A percentile compares a stretch with the other conserved stretches of the same genome.
Evolutionary conservation across 2,113 vertebrate species (phyloP).

Genomic region (Puntigrus tetrazona): DNA sequence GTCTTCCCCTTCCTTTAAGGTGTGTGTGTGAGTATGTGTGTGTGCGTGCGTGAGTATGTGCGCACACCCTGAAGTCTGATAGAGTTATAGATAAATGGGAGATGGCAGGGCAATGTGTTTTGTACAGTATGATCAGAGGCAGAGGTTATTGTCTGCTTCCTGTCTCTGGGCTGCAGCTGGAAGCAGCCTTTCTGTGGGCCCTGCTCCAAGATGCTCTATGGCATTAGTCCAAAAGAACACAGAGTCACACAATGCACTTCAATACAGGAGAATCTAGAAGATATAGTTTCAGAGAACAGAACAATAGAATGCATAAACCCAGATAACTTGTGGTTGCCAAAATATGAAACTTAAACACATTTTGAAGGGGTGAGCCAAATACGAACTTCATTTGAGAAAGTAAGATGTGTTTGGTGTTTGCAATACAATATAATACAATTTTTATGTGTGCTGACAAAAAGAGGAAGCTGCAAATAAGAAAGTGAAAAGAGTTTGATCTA

Average conservation of each 20-base stretch:
- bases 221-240: constrained; percentile 16
- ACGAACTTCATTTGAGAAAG: neutral
- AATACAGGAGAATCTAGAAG: neutral
- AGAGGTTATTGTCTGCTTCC: neutral
- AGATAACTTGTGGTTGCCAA: neutral
- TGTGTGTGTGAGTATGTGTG: neutral
- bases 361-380: neutral
- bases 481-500: no score
- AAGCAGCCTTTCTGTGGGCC: neutral
- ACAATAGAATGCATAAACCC: neutral
- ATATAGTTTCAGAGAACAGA: neutral
- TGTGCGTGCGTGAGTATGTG: neutral
- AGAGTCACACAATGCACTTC: neutral
- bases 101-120: constrained; percentile 43
- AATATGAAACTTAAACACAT: neutral
- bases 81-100: constrained; percentile 48
- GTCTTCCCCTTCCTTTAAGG: constrained; percentile 55
- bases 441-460: no score
- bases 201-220: constrained; percentile 17
- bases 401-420: neutral
- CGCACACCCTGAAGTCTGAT: neutral
- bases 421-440: neutral
- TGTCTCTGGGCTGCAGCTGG: neutral
- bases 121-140: constrained; percentile 28
- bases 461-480: no score